Evolutionary conservation across 2,888 invertebrate genomes (phyloP).

Genomic region (Frankliniella intonsa): DNA sequence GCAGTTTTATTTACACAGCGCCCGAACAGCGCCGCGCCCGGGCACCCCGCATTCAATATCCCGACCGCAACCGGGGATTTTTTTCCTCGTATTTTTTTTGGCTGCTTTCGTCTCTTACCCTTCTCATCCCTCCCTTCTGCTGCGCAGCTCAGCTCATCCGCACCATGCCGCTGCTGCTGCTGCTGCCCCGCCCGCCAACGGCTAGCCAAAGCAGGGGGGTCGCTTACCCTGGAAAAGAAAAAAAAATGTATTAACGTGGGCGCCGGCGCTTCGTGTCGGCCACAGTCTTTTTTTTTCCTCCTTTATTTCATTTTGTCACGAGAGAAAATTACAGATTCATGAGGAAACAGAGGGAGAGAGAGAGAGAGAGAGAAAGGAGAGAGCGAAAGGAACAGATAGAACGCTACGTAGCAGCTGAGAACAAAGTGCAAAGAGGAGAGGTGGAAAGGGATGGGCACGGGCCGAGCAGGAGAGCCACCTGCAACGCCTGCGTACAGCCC

Average conservation of each 20-base stretch:
- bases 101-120: too few species aligned
- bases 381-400: neutral
- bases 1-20: slow-evolving; percentile 9
- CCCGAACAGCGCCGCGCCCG: neutral
- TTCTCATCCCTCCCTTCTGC: too few species aligned
- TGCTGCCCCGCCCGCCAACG: too few species aligned
- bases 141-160: too few species aligned
- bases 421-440: neutral
- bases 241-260: neutral
- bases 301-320: neutral
- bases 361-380: neutral
- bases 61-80: neutral
- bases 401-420: too few species aligned
- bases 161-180: too few species aligned
- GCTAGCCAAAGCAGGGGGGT: too few species aligned
- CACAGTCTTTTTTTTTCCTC: neutral
- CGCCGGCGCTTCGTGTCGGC: neutral
- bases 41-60: neutral
- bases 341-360: neutral
- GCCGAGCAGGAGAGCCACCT: too few species aligned
- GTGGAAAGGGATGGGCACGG: neutral
- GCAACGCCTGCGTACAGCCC: too few species aligned
- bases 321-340: too few species aligned
- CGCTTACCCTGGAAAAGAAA: neutral
- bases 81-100: neutral